These are phyloP conservation scores for Gonocerus acuteangulatus DNA, from an alignment of 2,888 invertebrate species.

Conservation along the genomic window DNA sequence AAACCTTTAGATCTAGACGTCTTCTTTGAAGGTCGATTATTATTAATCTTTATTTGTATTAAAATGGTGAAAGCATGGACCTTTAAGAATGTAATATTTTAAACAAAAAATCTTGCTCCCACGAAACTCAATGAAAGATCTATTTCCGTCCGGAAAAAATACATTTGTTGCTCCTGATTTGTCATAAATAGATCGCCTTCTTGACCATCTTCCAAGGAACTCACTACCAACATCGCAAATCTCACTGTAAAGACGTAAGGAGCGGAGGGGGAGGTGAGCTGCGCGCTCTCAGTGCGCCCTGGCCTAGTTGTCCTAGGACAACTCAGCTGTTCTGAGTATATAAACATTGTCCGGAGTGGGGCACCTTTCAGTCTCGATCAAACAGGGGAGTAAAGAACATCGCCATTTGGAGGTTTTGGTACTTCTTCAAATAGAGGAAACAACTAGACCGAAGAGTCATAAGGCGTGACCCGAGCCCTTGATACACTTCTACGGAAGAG, in stretches of 20 bases:
- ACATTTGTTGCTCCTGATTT: too few species aligned
- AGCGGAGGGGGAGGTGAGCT: not conserved
- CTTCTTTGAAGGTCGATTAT: too few species aligned
- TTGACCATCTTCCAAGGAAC: too few species aligned
- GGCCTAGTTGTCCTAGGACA: not conserved
- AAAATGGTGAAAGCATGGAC: too few species aligned
- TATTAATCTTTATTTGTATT: too few species aligned
- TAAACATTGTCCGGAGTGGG: constrained; percentile 14
- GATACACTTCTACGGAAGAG: not conserved
- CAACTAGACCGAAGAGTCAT: not conserved
- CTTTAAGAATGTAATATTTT: too few species aligned
- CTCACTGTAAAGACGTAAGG: not conserved
- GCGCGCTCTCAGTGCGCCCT: not conserved
- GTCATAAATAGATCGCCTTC: too few species aligned
- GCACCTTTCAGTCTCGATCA: constrained; percentile 12
- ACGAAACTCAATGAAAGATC: too few species aligned
- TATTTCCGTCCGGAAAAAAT: too few species aligned
- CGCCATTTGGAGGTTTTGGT: not conserved
- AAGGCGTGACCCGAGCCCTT: not conserved
- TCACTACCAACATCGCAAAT: not conserved
- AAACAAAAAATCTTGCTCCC: too few species aligned
- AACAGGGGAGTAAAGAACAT: not conserved
- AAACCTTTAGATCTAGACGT: too few species aligned
- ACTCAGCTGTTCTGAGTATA: not conserved
- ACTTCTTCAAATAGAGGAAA: not conserved